Evolutionary conservation across 2,113 vertebrate genomes (phyloP).

Genomic region (Oryzias curvinotus): DNA sequence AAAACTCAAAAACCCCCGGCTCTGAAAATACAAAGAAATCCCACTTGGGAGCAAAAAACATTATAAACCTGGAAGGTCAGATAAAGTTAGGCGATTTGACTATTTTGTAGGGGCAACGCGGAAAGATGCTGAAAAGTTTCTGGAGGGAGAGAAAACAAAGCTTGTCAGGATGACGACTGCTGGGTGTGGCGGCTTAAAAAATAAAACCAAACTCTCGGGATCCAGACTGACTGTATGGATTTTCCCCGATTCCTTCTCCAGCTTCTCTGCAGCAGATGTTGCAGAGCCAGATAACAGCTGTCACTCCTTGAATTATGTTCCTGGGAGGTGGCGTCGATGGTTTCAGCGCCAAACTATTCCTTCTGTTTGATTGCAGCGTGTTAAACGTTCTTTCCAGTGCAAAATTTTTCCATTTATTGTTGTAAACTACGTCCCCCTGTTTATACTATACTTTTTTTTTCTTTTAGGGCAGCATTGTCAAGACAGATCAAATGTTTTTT

Average conservation of each 20-base stretch:
- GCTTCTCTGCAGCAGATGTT: background rate
- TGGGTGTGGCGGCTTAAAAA: constrained; percentile 34
- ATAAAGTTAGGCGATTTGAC: background rate
- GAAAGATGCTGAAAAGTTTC: constrained; percentile 16
- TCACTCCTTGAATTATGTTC: too few species aligned
- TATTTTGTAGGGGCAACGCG: constrained; percentile 4
- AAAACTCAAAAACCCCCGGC: constrained; percentile 9
- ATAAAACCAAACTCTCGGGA: background rate
- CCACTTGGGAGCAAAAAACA: background rate
- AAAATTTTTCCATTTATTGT: too few species aligned
- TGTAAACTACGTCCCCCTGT: too few species aligned
- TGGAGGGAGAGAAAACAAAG: background rate
- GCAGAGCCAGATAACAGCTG: too few species aligned
- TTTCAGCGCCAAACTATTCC: too few species aligned
- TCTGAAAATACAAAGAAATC: background rate
- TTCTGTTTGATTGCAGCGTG: too few species aligned
- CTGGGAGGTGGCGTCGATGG: too few species aligned
- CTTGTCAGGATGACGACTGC: constrained; percentile 13
- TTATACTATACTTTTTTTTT: too few species aligned
- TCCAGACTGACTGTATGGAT: constrained; percentile 25
- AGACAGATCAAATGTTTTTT: too few species aligned
- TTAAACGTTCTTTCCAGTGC: too few species aligned
- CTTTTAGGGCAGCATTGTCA: too few species aligned
- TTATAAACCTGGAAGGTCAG: background rate
- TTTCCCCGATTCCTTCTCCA: constrained; percentile 1